phyloP scores from a whole-genome alignment of 1,140 invertebrate species.

The Melipona quadrifasciata region DNA sequence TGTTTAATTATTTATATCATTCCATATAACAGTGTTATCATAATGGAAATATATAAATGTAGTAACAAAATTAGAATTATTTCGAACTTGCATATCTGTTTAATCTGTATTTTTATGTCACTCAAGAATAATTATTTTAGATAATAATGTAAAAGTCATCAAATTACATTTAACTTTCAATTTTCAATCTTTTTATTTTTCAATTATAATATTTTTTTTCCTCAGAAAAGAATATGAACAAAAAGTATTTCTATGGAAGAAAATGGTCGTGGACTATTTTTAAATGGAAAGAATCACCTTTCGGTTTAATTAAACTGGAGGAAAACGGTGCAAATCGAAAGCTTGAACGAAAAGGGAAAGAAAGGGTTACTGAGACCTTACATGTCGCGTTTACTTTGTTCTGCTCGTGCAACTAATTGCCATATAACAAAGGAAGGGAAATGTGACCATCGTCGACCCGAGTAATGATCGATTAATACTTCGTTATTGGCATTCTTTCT shows the following conservation, averaged over 20 bases:
- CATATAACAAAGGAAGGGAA: constrained; percentile 2
- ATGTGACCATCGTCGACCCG: not conserved
- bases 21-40: no score
- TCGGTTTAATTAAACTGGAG: not conserved
- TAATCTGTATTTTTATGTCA: no score
- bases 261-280: not conserved
- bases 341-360: not conserved
- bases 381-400: constrained; percentile 19
- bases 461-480: constrained; percentile 7
- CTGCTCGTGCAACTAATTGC: constrained; percentile 28
- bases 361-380: not conserved
- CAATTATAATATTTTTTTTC: not conserved
- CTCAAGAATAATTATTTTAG: no score
- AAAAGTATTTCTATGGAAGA: not conserved
- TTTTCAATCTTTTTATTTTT: not conserved
- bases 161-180: not conserved
- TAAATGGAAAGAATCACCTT: not conserved
- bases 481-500: constrained; percentile 17
- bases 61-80: no score
- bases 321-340: not conserved
- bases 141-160: no score
- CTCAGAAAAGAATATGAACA: not conserved
- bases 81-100: no score
- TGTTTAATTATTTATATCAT: no score
- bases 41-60: no score